Percentiles rank a stretch among this genome's conserved stretches.
Conservation (phyloP, 2,797 vertebrate genomes). For the Pangasius sanitwongsei region DNA sequence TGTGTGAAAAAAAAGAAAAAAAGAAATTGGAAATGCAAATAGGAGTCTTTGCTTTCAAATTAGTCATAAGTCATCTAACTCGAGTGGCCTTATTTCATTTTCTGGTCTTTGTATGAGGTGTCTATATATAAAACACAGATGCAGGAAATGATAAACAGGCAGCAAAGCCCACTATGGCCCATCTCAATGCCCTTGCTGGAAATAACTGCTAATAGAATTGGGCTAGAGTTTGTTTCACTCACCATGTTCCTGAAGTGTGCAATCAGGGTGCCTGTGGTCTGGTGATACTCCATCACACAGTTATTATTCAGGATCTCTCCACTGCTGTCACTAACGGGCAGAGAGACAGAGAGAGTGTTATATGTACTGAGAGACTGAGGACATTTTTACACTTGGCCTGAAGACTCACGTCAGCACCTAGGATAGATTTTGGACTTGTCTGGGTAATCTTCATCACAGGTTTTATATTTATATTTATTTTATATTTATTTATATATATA, state of each 20-base stretch:
- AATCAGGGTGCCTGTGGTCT: slow-evolving; percentile 75
- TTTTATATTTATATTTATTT: too few species aligned
- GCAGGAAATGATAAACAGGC: not conserved
- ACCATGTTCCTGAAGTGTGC: slow-evolving; percentile 92
- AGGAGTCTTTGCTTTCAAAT: not conserved
- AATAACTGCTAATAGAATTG: not conserved
- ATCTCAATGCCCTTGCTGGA: not conserved
- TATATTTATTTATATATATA: too few species aligned
- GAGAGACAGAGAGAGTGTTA: slow-evolving; percentile 2
- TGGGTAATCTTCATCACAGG: not conserved
- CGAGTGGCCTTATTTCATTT: not conserved
- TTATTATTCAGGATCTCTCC: slow-evolving; percentile 96
- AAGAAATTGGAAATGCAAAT: not conserved
- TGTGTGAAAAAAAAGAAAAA: not conserved
- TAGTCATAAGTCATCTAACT: not conserved
- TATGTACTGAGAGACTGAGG: not conserved
- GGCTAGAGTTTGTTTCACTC: slow-evolving; percentile 48
- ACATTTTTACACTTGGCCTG: not conserved
- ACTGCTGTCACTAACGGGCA: slow-evolving; percentile 83
- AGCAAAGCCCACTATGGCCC: not conserved
- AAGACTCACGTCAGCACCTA: not conserved
- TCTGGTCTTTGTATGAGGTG: not conserved
- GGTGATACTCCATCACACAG: slow-evolving; percentile 92
- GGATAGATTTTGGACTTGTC: not conserved
- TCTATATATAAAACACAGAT: not conserved